Evolutionary conservation across 2,113 vertebrate genomes (phyloP).

Genomic region (Syngnathus scovelli): DNA sequence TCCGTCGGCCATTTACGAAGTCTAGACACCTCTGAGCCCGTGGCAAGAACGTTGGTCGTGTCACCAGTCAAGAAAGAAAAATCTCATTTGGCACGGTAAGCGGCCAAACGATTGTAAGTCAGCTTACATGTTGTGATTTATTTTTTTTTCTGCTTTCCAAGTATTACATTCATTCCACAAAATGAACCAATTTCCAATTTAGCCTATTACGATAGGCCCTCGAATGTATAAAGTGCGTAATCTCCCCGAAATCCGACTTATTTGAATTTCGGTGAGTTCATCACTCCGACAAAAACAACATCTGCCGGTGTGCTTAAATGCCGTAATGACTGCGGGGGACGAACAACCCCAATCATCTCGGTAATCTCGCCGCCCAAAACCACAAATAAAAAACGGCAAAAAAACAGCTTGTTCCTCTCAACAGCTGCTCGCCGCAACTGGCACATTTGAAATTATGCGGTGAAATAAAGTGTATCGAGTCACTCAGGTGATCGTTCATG

Average conservation of each 20-base stretch:
- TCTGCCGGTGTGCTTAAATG: conserved; percentile 58
- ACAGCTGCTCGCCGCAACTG: conserved; percentile 21
- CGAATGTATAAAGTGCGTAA: conserved; percentile 34
- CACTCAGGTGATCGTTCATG: conserved; percentile 15
- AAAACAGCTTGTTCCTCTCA: conserved; percentile 15
- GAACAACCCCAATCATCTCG: conserved; percentile 15
- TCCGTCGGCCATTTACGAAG: conserved; percentile 17
- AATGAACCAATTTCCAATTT: conserved; percentile 31
- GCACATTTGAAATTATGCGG: conserved; percentile 2
- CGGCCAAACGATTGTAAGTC: too few species aligned
- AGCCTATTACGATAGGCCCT: conserved; percentile 43
- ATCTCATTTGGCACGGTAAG: too few species aligned
- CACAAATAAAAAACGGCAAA: conserved; percentile 10
- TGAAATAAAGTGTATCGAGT: conserved; percentile 12
- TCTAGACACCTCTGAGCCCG: conserved; percentile 8
- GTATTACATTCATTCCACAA: conserved; percentile 18
- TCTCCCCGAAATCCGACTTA: conserved; percentile 41
- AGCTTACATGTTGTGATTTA: too few species aligned
- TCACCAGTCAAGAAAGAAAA: background rate
- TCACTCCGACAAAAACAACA: conserved; percentile 46
- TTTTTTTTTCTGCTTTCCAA: too few species aligned
- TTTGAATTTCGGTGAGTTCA: conserved; percentile 40
- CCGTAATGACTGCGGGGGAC: conserved; percentile 41
- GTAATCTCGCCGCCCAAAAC: conserved; percentile 13
- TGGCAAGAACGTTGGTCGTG: conserved; percentile 1